Percentiles rank a stretch among this genome's conserved stretches.
These are phyloP conservation scores for Corythornis madagascariensis DNA, from an alignment of 2,113 vertebrate species.

Conservation along the genomic window DNA sequence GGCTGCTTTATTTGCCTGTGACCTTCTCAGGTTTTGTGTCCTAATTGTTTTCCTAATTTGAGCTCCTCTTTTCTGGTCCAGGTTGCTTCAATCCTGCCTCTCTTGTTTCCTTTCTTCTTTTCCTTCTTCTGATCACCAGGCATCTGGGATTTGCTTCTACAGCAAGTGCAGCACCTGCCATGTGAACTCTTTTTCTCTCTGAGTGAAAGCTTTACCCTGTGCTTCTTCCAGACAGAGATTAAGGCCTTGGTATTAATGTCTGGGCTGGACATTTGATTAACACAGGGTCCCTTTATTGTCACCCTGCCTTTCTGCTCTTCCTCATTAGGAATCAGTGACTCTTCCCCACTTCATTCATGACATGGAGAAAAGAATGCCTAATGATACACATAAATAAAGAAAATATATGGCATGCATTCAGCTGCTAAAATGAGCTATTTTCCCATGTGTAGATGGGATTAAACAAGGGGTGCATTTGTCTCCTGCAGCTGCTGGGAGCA, in stretches of 20 bases:
- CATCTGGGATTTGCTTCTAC: not conserved
- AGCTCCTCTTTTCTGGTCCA: not conserved
- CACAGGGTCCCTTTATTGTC: slow-evolving; percentile 3
- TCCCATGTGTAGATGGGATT: not conserved
- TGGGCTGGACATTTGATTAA: slow-evolving; percentile 15
- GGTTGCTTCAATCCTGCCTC: not conserved
- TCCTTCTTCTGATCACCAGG: not conserved
- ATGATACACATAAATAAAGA: not conserved
- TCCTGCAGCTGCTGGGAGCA: not conserved
- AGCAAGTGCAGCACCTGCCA: slow-evolving; percentile 29
- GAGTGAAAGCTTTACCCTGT: not conserved
- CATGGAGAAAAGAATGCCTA: slow-evolving; percentile 23
- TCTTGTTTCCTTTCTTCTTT: slow-evolving; percentile 14
- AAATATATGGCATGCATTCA: not conserved
- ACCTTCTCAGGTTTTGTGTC: not conserved
- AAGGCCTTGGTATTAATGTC: not conserved
- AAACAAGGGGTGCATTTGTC: not conserved
- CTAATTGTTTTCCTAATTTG: not conserved
- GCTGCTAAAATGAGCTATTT: slow-evolving; percentile 9
- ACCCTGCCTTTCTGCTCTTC: slow-evolving; percentile 21
- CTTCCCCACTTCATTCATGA: slow-evolving; percentile 4
- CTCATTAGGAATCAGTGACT: slow-evolving; percentile 54
- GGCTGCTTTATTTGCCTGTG: not conserved
- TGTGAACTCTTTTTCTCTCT: not conserved
- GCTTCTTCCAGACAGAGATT: slow-evolving; percentile 21